Evolutionary conservation across 2,888 invertebrate species (phyloP).

Genomic region (Andricus curvator): DNA sequence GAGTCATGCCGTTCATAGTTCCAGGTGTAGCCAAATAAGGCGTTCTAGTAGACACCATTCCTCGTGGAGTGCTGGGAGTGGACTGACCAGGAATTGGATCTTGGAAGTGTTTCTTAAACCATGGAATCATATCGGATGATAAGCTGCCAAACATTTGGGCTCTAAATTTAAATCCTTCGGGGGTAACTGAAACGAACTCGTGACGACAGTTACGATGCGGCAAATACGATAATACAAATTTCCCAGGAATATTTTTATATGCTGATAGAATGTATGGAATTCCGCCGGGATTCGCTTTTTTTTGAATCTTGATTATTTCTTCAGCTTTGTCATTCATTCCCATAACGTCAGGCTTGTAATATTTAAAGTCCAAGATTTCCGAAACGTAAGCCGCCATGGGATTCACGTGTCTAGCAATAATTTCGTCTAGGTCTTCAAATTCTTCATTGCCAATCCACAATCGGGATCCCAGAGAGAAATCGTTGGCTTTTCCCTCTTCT

Average conservation of each 20-base stretch:
- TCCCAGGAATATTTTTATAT: conserved; percentile 90
- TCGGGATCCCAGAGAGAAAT: conserved; percentile 93
- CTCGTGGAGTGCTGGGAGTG: conserved; percentile 86
- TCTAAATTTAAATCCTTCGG: conserved; percentile 95
- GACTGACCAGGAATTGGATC: conserved; percentile 88
- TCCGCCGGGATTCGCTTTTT: conserved; percentile 90
- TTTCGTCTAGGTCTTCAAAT: conserved; percentile 99
- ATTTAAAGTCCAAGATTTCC: conserved; percentile 94
- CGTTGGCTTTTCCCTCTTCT: conserved; percentile 97
- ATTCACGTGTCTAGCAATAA: conserved; percentile 93
- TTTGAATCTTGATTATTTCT: conserved; percentile 91
- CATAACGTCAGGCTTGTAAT: conserved; percentile 88
- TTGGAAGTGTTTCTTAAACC: conserved; percentile 99
- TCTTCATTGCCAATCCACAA: conserved; percentile 94
- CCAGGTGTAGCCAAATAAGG: conserved; percentile 81
- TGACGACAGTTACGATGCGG: conserved; percentile 91
- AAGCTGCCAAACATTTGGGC: conserved; percentile 88
- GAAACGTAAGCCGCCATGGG: conserved; percentile 97
- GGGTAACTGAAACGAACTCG: conserved; percentile 94
- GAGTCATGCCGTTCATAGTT: conserved; percentile 78
- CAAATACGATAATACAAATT: conserved; percentile 95
- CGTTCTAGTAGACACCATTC: conserved; percentile 80
- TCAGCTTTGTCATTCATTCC: conserved; percentile 93
- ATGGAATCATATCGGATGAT: conserved; percentile 88
- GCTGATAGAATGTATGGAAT: conserved; percentile 93